Percentiles rank a stretch among this genome's conserved stretches.
Conservation (phyloP, 1,140 invertebrate genomes). For the Drosophila leontia region DNA sequence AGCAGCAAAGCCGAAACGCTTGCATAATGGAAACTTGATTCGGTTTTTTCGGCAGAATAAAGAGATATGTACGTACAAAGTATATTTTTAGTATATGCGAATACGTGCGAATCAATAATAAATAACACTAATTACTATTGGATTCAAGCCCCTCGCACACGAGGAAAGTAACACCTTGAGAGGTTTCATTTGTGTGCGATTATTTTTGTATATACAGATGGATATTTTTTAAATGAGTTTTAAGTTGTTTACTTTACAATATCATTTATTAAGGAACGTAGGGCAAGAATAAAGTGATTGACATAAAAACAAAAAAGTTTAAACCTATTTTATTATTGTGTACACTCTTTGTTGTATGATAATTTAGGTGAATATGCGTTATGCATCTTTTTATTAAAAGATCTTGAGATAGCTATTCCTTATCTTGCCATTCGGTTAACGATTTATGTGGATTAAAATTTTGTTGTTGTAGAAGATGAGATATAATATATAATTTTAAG, state of each 20-base stretch:
- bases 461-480: not conserved
- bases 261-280: not conserved
- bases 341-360: not conserved
- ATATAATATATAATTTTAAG: too few relatives aligned
- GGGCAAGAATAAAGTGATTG: not conserved
- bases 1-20: slow-evolving; percentile 15
- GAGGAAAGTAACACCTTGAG: slow-evolving; percentile 20
- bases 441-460: not conserved
- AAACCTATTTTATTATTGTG: not conserved
- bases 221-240: too few relatives aligned
- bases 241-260: not conserved
- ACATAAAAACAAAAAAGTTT: not conserved
- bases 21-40: slow-evolving; percentile 40
- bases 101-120: slow-evolving; percentile 21
- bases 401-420: not conserved
- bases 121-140: slow-evolving; percentile 29
- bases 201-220: too few relatives aligned
- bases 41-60: slow-evolving; percentile 12
- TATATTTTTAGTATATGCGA: slow-evolving; percentile 7
- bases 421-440: too few relatives aligned
- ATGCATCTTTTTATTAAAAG: not conserved
- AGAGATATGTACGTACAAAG: not conserved
- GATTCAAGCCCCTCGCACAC: slow-evolving; percentile 8
- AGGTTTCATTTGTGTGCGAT: not conserved
- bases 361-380: not conserved